Evolutionary conservation across 2,797 vertebrate species (phyloP).

Genomic region (Acanthiza pusilla): DNA sequence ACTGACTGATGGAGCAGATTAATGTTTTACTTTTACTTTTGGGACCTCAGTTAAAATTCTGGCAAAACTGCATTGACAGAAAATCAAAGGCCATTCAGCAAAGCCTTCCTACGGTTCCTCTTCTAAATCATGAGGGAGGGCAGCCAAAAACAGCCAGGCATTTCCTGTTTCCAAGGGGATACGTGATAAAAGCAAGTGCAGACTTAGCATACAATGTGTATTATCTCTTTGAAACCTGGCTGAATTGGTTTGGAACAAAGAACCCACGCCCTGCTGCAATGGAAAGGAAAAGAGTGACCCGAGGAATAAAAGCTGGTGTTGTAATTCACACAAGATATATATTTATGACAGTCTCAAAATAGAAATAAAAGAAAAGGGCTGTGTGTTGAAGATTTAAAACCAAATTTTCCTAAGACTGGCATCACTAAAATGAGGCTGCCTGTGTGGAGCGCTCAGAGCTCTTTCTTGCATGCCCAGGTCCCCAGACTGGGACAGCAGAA

Average conservation of each 20-base stretch:
- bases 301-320: background rate
- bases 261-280: background rate
- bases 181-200: background rate
- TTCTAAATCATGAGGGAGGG: conserved; percentile 27
- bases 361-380: background rate
- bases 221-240: conserved; percentile 29
- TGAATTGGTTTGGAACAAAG: conserved; percentile 31
- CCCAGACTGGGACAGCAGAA: background rate
- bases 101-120: conserved; percentile 34
- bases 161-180: conserved; percentile 47
- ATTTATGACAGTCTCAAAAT: background rate
- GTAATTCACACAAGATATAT: background rate
- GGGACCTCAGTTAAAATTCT: conserved; percentile 29
- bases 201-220: background rate
- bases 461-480: background rate
- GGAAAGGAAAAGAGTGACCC: background rate
- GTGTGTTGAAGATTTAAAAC: background rate
- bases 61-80: conserved; percentile 47
- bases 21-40: conserved; percentile 43
- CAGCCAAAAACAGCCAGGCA: conserved; percentile 36
- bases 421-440: background rate
- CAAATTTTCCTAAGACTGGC: background rate
- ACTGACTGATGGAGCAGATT: conserved; percentile 27
- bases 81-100: conserved; percentile 54
- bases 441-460: background rate